Evolutionary conservation across 2,113 vertebrate genomes (phyloP).

Genomic region (Fulica atra): DNA sequence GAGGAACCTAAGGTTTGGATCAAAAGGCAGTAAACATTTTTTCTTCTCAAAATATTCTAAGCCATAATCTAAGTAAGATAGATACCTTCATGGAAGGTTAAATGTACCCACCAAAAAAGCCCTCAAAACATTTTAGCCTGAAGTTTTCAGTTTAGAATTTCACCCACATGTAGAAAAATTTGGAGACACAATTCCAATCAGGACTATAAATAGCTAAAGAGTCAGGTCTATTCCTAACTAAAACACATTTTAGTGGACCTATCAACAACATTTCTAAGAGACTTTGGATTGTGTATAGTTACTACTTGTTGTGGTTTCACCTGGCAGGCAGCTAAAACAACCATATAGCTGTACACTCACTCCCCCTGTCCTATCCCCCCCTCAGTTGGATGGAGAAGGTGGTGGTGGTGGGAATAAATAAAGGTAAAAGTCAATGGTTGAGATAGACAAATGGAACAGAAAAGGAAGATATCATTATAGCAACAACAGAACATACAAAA

Average conservation of each 20-base stretch:
- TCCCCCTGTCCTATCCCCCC: too few species aligned
- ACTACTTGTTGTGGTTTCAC: background rate
- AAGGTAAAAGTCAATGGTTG: too few species aligned
- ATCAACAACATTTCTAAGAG: background rate
- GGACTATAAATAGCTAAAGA: background rate
- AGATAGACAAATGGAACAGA: too few species aligned
- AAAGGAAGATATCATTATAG: too few species aligned
- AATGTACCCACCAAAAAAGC: background rate
- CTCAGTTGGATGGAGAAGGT: too few species aligned
- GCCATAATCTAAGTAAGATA: background rate
- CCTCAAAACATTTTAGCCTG: background rate
- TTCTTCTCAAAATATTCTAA: background rate
- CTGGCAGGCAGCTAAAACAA: too few species aligned
- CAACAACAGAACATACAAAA: too few species aligned
- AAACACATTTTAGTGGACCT: background rate
- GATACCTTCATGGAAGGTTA: background rate
- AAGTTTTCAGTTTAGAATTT: background rate
- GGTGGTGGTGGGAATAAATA: too few species aligned
- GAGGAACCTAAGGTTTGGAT: background rate
- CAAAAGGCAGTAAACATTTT: background rate
- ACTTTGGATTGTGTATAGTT: background rate
- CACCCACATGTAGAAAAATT: background rate
- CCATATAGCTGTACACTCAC: too few species aligned
- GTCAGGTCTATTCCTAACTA: background rate
- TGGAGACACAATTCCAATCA: background rate